Percentiles rank a stretch among this genome's conserved stretches.
phyloP scores from a whole-genome alignment of 2,113 vertebrate species.

The Gavia stellata region DNA sequence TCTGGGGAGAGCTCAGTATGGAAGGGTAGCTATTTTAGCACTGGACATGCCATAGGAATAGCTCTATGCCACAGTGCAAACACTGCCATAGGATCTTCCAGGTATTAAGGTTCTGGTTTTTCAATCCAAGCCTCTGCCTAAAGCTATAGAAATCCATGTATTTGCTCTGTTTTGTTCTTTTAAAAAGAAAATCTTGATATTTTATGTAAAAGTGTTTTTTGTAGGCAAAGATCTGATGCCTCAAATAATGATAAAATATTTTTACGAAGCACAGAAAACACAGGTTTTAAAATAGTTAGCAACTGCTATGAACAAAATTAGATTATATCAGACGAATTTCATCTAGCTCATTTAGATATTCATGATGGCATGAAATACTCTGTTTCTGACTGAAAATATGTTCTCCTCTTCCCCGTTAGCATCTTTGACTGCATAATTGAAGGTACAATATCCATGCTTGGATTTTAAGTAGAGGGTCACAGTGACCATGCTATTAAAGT shows the following conservation, averaged over 20 bases:
- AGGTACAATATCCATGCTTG: not conserved
- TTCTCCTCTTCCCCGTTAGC: not conserved
- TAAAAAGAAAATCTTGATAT: not conserved
- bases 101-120: not conserved
- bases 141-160: not conserved
- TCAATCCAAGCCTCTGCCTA: not conserved
- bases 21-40: not conserved
- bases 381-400: not conserved
- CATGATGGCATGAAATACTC: not conserved
- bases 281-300: not conserved
- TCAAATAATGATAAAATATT: not conserved
- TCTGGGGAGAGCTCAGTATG: not conserved
- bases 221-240: not conserved
- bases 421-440: not conserved
- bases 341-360: not conserved
- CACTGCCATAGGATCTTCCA: not conserved
- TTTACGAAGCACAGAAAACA: not conserved
- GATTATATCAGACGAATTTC: not conserved
- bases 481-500: not conserved
- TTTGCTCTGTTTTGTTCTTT: not conserved
- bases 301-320: not conserved
- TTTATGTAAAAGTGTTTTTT: not conserved
- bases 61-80: not conserved
- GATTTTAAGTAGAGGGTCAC: not conserved
- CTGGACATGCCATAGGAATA: not conserved